Conservation (phyloP, 2,113 vertebrate genomes). For the Canis aureus region DNA sequence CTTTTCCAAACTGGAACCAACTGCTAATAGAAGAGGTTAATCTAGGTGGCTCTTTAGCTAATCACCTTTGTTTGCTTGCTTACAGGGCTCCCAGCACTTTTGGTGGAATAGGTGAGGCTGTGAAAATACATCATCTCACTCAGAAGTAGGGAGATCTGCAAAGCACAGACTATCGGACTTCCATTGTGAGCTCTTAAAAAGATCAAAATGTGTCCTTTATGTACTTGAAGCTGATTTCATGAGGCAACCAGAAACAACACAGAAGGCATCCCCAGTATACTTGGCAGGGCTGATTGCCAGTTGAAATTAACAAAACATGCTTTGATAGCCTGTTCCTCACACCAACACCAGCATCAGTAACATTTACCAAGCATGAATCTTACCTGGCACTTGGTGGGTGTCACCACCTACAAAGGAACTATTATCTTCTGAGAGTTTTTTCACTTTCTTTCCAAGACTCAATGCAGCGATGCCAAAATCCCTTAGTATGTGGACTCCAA, state of each 20-base stretch:
- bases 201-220: not conserved
- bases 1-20: constrained; percentile 73
- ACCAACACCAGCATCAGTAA: not conserved
- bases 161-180: not conserved
- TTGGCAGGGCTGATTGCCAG: not conserved
- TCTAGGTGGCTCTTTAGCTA: constrained; percentile 4
- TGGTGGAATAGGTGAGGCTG: constrained; percentile 68
- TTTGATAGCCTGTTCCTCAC: constrained; percentile 53
- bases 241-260: constrained; percentile 7
- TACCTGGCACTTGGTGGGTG: constrained; percentile 7
- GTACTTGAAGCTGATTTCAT: not conserved
- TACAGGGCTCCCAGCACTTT: constrained; percentile 65
- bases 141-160: not conserved
- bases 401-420: not conserved
- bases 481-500: not conserved
- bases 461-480: not conserved
- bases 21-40: constrained; percentile 70
- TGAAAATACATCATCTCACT: not conserved
- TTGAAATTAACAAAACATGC: not conserved
- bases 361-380: not conserved
- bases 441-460: not conserved
- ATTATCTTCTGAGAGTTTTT: not conserved
- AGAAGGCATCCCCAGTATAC: not conserved
- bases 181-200: not conserved
- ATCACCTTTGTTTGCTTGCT: constrained; percentile 69